Conservation (phyloP, 2,113 vertebrate species). For the Myotis davidii region DNA sequence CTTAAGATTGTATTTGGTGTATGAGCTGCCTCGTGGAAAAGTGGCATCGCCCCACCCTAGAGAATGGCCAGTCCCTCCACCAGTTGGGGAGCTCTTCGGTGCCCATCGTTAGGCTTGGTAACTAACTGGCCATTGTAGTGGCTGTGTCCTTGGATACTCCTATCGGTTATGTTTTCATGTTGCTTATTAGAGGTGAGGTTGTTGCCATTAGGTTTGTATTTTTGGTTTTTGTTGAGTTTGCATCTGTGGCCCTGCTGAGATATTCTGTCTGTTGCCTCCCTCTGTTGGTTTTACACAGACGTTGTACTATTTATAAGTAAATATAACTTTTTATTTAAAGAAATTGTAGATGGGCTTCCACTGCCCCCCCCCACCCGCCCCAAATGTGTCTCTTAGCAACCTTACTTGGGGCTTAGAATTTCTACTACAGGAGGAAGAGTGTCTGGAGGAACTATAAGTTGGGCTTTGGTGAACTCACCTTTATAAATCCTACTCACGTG, state of each 20-base stretch:
- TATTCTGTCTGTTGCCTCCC: not conserved
- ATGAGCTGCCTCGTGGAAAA: too few species aligned
- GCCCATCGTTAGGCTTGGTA: rapidly evolving
- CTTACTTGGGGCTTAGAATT: not conserved
- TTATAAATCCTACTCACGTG: not conserved
- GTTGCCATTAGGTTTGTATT: not conserved
- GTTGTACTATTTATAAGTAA: not conserved
- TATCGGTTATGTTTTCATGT: rapidly evolving
- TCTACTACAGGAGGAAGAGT: not conserved
- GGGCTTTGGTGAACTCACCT: not conserved
- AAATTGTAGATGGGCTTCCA: not conserved
- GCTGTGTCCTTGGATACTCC: not conserved
- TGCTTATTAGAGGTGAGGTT: not conserved
- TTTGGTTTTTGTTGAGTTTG: not conserved
- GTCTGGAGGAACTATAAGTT: not conserved
- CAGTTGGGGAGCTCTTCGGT: rapidly evolving
- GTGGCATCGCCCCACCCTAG: not conserved
- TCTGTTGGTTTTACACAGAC: not conserved
- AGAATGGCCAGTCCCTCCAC: rapidly evolving
- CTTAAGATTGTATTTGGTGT: not conserved
- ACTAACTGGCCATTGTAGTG: not conserved
- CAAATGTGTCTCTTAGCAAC: not conserved
- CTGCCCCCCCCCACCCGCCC: not conserved
- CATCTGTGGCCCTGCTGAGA: not conserved
- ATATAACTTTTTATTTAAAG: not conserved